phyloP scores from a whole-genome alignment of 2,888 invertebrate genomes.

The Aphidoletes aphidimyza region DNA sequence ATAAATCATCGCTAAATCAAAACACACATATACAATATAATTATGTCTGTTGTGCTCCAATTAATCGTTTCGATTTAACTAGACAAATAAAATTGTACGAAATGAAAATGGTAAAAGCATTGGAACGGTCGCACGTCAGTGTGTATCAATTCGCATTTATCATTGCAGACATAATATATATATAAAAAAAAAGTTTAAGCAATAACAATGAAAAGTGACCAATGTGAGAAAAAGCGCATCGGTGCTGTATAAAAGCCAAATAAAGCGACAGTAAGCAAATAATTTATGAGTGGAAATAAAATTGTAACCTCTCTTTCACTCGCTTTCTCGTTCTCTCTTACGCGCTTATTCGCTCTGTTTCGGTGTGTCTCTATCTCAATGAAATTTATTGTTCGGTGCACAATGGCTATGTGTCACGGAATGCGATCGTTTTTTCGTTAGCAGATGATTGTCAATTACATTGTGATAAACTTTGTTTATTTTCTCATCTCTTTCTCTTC shows the following conservation, averaged over 20 bases:
- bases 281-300: constrained; percentile 19
- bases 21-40: not conserved
- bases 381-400: constrained; percentile 6
- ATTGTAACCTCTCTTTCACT: constrained; percentile 2
- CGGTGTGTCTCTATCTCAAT: not conserved
- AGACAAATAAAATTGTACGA: not conserved
- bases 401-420: not conserved
- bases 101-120: not conserved
- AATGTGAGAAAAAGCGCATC: not conserved
- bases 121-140: not conserved
- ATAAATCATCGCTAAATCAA: not conserved
- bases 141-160: not conserved
- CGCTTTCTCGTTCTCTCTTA: too few species aligned
- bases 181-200: not conserved
- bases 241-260: not conserved
- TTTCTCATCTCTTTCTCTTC: too few species aligned
- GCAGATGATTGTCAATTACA: constrained; percentile 9
- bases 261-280: not conserved
- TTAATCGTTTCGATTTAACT: not conserved
- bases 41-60: constrained; percentile 16
- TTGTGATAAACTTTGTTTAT: not conserved
- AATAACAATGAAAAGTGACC: not conserved
- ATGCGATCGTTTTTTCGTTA: constrained; percentile 5
- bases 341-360: too few species aligned
- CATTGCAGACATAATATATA: constrained; percentile 24